These are phyloP conservation scores for Drosophila baimaii DNA, from an alignment of 1,140 invertebrate species.

Conservation along the genomic window DNA sequence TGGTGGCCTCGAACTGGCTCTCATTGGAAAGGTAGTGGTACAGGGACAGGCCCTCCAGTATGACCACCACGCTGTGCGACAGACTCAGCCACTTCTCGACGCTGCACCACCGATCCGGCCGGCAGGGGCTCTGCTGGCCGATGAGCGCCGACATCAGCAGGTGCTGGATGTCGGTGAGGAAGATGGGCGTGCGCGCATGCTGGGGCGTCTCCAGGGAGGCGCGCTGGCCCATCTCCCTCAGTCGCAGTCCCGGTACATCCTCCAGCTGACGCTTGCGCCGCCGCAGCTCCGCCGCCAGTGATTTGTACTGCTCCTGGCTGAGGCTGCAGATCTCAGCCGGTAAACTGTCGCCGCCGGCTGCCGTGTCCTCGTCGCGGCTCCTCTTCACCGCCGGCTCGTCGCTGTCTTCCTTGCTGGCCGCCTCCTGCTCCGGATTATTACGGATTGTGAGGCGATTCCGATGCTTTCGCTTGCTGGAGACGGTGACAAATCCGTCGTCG, in stretches of 20 bases:
- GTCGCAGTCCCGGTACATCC: conserved; percentile 86
- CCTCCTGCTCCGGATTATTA: conserved; percentile 22
- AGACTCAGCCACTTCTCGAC: conserved; percentile 90
- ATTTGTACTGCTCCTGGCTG: conserved; percentile 85
- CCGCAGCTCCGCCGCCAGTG: conserved; percentile 86
- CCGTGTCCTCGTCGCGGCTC: conserved; percentile 32
- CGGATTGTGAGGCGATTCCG: conserved; percentile 60
- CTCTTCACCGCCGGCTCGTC: conserved; percentile 51
- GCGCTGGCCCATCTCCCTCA: conserved; percentile 87
- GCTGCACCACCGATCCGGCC: conserved; percentile 91
- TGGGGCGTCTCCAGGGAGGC: conserved; percentile 86
- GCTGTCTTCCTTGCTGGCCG: conserved; percentile 4
- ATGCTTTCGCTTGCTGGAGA: conserved; percentile 65
- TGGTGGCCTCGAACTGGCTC: conserved; percentile 87
- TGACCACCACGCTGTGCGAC: conserved; percentile 89
- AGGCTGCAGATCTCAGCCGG: conserved; percentile 57
- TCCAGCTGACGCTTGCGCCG: conserved; percentile 86
- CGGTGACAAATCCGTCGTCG: conserved; percentile 63
- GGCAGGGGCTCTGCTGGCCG: conserved; percentile 88
- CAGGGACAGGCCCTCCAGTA: conserved; percentile 91
- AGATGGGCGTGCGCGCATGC: conserved; percentile 89
- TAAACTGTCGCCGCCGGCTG: conserved; percentile 55
- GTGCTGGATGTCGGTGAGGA: conserved; percentile 93
- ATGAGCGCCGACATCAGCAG: conserved; percentile 91
- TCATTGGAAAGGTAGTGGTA: conserved; percentile 89